These are phyloP conservation scores for Patiria miniata DNA, from an alignment of 35 echinoderm and acorn worm genomes.

Conservation along the genomic window DNA sequence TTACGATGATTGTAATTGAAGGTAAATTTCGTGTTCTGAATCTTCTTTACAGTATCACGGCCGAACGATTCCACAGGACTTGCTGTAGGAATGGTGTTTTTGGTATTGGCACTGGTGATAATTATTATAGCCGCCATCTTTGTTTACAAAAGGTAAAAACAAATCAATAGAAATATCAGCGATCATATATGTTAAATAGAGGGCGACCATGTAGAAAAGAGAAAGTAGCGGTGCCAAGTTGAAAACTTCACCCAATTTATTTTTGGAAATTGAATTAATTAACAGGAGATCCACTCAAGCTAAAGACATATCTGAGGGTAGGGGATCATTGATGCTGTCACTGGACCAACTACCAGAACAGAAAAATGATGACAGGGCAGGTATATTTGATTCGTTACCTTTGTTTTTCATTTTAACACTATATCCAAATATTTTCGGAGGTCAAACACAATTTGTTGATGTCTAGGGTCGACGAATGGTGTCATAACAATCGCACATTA, in stretches of 20 bases:
- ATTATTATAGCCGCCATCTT: background rate
- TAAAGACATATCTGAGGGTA: too few species aligned
- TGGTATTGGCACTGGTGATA: background rate
- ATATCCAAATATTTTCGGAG: too few species aligned
- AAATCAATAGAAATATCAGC: background rate
- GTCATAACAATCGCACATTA: too few species aligned
- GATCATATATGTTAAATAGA: background rate
- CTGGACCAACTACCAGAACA: background rate
- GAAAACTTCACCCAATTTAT: background rate
- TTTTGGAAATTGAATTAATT: background rate
- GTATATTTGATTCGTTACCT: too few species aligned
- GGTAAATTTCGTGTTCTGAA: background rate
- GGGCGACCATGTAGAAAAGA: background rate
- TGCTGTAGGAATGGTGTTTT: background rate
- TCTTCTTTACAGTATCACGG: conserved; percentile 3
- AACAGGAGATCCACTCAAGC: too few species aligned
- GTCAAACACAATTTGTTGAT: too few species aligned
- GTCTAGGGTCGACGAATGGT: too few species aligned
- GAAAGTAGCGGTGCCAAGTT: background rate
- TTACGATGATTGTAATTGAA: too few species aligned
- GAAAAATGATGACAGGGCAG: too few species aligned
- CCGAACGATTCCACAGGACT: background rate
- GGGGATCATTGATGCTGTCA: too few species aligned
- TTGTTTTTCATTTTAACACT: too few species aligned
- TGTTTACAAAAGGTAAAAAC: background rate